Percentiles rank a stretch among this genome's conserved stretches.
phyloP scores from a whole-genome alignment of 2,888 invertebrate species.

The Colostygia pectinataria region DNA sequence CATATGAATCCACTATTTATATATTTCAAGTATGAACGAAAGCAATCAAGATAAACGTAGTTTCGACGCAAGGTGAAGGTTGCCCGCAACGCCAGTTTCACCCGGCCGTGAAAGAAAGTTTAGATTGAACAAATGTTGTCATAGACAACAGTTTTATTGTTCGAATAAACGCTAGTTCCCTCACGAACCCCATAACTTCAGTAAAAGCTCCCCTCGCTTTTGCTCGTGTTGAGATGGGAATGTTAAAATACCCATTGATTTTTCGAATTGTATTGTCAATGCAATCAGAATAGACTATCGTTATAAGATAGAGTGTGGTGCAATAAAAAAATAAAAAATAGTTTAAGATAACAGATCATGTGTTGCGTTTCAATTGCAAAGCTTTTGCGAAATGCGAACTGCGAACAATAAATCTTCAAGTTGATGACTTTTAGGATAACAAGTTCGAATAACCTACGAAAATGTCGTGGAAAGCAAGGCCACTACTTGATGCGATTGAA shows the following conservation, averaged over 20 bases:
- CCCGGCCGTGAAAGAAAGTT: constrained; percentile 23
- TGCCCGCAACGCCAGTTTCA: constrained; percentile 11
- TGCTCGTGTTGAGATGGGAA: constrained; percentile 47
- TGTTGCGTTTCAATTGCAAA: no score
- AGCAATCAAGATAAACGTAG: constrained; percentile 25
- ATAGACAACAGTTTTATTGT: constrained; percentile 62
- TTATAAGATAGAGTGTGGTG: no score
- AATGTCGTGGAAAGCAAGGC: constrained; percentile 10
- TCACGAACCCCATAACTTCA: constrained; percentile 34
- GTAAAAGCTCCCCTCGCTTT: constrained; percentile 47
- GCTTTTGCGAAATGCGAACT: neutral
- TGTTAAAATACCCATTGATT: constrained; percentile 57
- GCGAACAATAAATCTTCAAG: constrained; percentile 1
- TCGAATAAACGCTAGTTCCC: constrained; percentile 58
- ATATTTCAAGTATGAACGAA: constrained; percentile 19
- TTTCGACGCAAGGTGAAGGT: constrained; percentile 30
- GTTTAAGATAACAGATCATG: no score
- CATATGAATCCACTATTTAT: constrained; percentile 20
- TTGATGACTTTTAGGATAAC: constrained; percentile 13
- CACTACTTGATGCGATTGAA: neutral
- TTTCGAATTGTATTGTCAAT: constrained; percentile 32
- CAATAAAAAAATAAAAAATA: no score
- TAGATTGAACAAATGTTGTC: constrained; percentile 44
- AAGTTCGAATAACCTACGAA: neutral
- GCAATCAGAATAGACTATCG: constrained; percentile 2